Evolutionary conservation across 2,797 vertebrate species (phyloP).

Genomic region (Craterocephalus amniculus): DNA sequence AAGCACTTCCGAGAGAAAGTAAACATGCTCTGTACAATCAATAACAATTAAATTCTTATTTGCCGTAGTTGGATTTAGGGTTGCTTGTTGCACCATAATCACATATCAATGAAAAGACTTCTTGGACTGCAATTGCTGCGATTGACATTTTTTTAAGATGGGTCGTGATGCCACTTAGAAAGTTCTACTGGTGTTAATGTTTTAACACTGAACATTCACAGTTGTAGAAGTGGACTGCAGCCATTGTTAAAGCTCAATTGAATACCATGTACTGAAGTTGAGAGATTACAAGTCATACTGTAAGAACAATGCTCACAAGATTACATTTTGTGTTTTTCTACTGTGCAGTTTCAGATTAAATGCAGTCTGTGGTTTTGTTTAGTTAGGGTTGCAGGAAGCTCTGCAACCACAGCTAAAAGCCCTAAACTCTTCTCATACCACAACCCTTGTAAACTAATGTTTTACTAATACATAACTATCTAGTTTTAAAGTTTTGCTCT

Average conservation of each 20-base stretch:
- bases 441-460: neutral
- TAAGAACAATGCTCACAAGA: neutral
- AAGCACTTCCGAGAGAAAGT: neutral
- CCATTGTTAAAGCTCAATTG: neutral
- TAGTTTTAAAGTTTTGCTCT: slow-evolving; percentile 7
- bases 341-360: neutral
- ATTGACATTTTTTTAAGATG: neutral
- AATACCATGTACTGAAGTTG: neutral
- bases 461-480: neutral
- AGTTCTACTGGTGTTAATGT: neutral
- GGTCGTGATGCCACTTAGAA: neutral
- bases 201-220: neutral
- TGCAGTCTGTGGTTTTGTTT: neutral
- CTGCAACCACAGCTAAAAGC: neutral
- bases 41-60: too few species aligned
- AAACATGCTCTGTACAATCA: neutral
- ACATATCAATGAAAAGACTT: neutral
- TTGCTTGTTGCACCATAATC: neutral
- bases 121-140: neutral
- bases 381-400: neutral
- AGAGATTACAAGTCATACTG: too few species aligned
- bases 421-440: neutral
- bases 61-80: too few species aligned
- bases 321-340: neutral
- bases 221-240: neutral